Base-by-base conservation (phyloP, 1,140 invertebrate genomes). In the Calosoma granatense region DNA sequence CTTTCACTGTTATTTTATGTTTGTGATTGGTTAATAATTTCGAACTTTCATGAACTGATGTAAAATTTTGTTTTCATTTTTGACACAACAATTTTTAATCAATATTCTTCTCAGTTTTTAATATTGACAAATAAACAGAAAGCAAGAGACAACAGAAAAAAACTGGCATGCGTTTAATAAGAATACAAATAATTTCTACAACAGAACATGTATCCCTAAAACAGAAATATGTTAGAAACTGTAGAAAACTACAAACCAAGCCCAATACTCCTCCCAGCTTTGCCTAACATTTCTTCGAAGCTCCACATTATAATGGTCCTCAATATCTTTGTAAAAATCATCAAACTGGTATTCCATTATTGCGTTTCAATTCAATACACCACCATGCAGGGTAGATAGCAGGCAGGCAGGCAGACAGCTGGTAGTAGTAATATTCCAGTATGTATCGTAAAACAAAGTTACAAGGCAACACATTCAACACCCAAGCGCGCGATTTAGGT, bases 231-330 rank as follows among this genome's bases (percentile, higher is more conserved):
- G n/a, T n/a, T n/a, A n/a, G n/a, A n/a, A n/a, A n/a, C n/a, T n/a
- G n/a, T n/a, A n/a, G n/a, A n/a, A 4, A 12, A 11, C 41, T 47
- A 65, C 57, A 60, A 59, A 67, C 65, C 64, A 65, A 56, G 60
- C 61, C 65, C 64, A 67, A 43, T 67, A 67, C 11, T 67, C 61
- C 56, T 64, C 52, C 65, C 65, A 67, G 22, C 58, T 57, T 36
- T 59, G 20, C 12, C 56, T 54, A 1, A 56, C 19, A 19, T 20
- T 61, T 19, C 51, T 56, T 20, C 60, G 55, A 14, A 63, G 51
- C 15, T 43, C 54, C 9, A 61, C 59, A 53, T 63, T 58, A 36
- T 61, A 63, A 39, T 63, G 59, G 14, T 63, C 56, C 30, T 63
- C 60, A 26, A 63, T 60, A n/a, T 57, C 56, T 36, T 54, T 51